Evolutionary conservation across 1,140 invertebrate genomes (phyloP), one percentile per base, ranked within the genome.

Genomic region (Oreohelix idahoensis): DNA sequence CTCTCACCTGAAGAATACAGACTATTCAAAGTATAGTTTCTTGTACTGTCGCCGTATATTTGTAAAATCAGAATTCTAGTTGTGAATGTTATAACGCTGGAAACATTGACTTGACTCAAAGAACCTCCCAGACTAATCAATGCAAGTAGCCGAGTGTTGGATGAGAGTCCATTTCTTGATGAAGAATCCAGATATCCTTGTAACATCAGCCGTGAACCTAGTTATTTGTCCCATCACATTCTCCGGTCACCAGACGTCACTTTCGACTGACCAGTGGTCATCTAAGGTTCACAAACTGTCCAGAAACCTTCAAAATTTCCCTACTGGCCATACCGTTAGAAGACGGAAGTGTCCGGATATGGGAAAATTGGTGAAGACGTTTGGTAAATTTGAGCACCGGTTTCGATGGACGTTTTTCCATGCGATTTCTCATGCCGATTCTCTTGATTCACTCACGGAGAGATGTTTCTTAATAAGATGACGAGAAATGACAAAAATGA

Each of bases 141-240:
- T 8, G 42, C 5, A 15, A 45, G 42, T 45, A 45, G 5, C 15
- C 42, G 15, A 8, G 42, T 45, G 42, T 45, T 45, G 15, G 42
- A 45, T 45, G 15, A 45, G 15, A 45, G 42, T 45, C 42, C 42
- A 15, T 45, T 45, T 45, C 42, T 45, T 45, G 42, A 45, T 45
- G 10, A 15, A 10, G 10, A 15, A 10, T 23, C 26, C 8, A 2
- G 26, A 15, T 20, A 58, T 58, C 51, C 51, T 4, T 58, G 51
- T 26, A 58, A 17, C 17, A 58, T 58, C 51, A 58, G 26, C 8
- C 51, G 51, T 58, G 23, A 58, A 58, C 10, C 26, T 26, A 2
- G 51, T 58, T 58, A 58, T 58, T 58, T 58, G 51, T 58, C 51
- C 51, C 51, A 58, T 58, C 51, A 58, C 8, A 58, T 49, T 45